A percentile compares a stretch with the other conserved stretches of the same genome.
Conservation (phyloP, 2,888 invertebrate species). For the Nycteola revayana region DNA sequence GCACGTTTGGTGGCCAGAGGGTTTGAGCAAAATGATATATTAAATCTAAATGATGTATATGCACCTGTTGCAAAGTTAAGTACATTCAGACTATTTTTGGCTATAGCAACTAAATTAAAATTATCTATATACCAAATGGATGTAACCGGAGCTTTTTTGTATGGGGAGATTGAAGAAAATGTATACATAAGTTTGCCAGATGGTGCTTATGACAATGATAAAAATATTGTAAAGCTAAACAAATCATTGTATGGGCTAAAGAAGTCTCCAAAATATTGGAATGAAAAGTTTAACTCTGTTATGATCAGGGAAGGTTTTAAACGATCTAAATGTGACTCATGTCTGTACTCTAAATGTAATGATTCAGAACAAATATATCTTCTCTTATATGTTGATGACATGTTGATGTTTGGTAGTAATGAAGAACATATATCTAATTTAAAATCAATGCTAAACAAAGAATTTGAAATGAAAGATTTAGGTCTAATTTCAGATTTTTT, state of each 20-base stretch:
- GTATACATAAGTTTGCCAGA: slow-evolving; percentile 24
- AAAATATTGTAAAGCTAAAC: slow-evolving; percentile 10
- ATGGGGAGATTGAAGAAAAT: slow-evolving; percentile 24
- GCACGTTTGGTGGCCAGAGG: slow-evolving; percentile 25
- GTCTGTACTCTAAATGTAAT: slow-evolving; percentile 1
- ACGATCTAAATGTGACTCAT: slow-evolving; percentile 4
- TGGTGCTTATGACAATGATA: slow-evolving; percentile 2
- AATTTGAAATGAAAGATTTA: slow-evolving; percentile 5
- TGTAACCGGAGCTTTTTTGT: slow-evolving; percentile 16
- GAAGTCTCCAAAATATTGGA: slow-evolving; percentile 15
- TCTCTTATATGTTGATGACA: slow-evolving; percentile 6
- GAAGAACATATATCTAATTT: background rate
- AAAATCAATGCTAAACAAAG: background rate
- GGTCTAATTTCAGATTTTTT: too few relatives aligned
- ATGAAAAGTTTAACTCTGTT: slow-evolving; percentile 11
- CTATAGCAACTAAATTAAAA: slow-evolving; percentile 1
- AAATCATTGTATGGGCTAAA: slow-evolving; percentile 17
- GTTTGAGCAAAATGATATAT: slow-evolving; percentile 13
- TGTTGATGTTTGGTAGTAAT: slow-evolving; percentile 2
- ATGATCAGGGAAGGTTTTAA: slow-evolving; percentile 4
- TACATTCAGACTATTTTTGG: slow-evolving; percentile 17
- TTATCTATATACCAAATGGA: slow-evolving; percentile 3
- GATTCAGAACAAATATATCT: background rate
- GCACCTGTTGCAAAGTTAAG: slow-evolving; percentile 23
- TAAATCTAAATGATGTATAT: slow-evolving; percentile 14